Base-by-base conservation (phyloP, 2,888 invertebrate species). In the Rhogogaster chlorosoma region DNA sequence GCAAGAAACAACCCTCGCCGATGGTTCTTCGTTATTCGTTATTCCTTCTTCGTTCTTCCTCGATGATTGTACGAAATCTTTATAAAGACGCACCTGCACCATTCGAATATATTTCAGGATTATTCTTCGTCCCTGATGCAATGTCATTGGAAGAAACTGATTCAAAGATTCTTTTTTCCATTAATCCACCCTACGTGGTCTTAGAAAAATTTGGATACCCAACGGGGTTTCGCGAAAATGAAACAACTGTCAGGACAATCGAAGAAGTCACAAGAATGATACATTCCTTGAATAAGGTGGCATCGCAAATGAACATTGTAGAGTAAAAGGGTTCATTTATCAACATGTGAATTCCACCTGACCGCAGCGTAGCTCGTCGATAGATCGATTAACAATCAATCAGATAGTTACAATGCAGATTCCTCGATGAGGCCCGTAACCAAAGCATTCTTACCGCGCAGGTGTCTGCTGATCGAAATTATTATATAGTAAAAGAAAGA, bases 321-420 rank as follows among this genome's bases (percentile, higher is more conserved):
- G 36, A 80, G 38, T 36, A 42, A n/a, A 32, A 36, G 45, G 38
- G 26, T 53, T 49, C n/a, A 85, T 82, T 85, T 78, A 78, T 85
- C 84, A 78, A 85, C 57, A 85, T 82, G 71, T 26, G 53, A 53
- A 85, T 85, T 85, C 84, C 82, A 85, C 80, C 84, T 85, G 84
- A 85, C 70, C 84, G 53, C 38, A 64, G 22, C 64, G 53, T 70
- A 26, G 73, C 57, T 64, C 45, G 18, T 64, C 85, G 85, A 85
- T 85, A 42, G 71, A 85, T 85, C 83, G 83, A 85, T 85, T 85
- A 85, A 83, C 85, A 61, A 83, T 83, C 83, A 75, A 85, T 85
- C 83, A 83, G 85, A 45, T 75, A 71, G 75, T 85, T 85, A 85
- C 85, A 64, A 85, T 82, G 80, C 78, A 70, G 84, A 75, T 77